Base-by-base conservation (phyloP, 2,888 invertebrate species). In the Tillus elongatus region DNA sequence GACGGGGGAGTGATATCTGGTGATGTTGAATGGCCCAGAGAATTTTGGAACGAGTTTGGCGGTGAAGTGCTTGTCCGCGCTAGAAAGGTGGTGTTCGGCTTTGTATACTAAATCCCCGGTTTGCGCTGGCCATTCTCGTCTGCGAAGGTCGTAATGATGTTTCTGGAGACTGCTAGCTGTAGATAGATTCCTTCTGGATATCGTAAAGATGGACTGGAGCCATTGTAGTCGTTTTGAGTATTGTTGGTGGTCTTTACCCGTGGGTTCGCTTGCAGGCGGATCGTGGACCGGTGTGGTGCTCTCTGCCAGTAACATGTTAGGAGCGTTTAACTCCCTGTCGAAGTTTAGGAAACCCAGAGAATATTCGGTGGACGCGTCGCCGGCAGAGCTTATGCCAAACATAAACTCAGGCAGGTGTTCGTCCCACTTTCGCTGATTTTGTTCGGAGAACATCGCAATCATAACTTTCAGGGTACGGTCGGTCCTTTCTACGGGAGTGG, bases 401-500 rank as follows among this genome's bases (percentile, higher is more conserved):
- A 37, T 37, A 13, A 55, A 39, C 14, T 50, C 40, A 1, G 40
- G 13, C 0, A 52, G 9, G 29, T 50, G 37, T n/a, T 26, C 3
- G 16, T 52, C 47, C 53, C 54, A 52, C 2, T 37, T 35, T 1
- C 42, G 28, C 16, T 55, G 55, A 15, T 39, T n/a, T 2, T 38
- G 34, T 2, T 39, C 38, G 24, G 6, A 19, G n/a, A 19, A 19
- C n/a, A 8, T 6, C 6, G 24, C 24, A n/a, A 56, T 1, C 47
- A 50, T 49, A 0, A 46, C 49, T 13, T 52, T 47, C 0, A 54
- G 1, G 0, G 42, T 42, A 13, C 50, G 33, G 16, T 53, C 52
- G 2, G 44, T 42, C 8, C 48, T 31, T 36, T 56, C 53, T 0
- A 44, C 43, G 0, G 51, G 53, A 35, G 52, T 53, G 0, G 45